These are phyloP conservation scores for Hymenochirus boettgeri DNA, from an alignment of 2,113 vertebrate species.

Conservation along the genomic window DNA sequence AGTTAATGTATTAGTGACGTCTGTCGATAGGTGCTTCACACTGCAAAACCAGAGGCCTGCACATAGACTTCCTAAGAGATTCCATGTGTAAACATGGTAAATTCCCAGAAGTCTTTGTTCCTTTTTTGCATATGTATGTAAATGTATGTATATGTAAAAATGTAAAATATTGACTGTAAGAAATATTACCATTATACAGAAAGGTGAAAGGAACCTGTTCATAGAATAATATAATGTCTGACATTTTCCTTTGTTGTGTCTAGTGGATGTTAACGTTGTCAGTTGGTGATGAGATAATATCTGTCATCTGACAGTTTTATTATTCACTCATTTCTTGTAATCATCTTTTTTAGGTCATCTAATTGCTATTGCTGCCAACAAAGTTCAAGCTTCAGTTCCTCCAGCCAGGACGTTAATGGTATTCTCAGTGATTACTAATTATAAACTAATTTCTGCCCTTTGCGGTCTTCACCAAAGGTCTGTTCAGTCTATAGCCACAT, in stretches of 20 bases:
- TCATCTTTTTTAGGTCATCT: constrained; percentile 34
- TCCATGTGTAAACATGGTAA: too few species aligned
- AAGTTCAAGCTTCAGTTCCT: constrained; percentile 34
- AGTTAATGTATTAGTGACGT: too few species aligned
- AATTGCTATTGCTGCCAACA: constrained; percentile 16
- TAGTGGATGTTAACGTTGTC: neutral
- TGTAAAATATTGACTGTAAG: too few species aligned
- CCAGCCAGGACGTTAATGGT: constrained; percentile 28
- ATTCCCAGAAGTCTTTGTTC: too few species aligned
- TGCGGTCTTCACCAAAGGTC: constrained; percentile 21
- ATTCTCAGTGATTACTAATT: constrained; percentile 38
- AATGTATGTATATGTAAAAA: too few species aligned
- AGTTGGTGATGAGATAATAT: neutral
- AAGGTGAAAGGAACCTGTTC: too few species aligned
- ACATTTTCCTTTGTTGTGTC: neutral
- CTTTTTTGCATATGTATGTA: too few species aligned
- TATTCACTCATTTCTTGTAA: constrained; percentile 14
- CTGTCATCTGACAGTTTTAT: constrained; percentile 7
- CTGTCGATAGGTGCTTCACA: too few species aligned
- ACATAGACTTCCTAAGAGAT: too few species aligned
- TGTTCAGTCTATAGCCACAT: constrained; percentile 7
- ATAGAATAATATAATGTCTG: too few species aligned
- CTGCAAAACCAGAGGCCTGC: too few species aligned
- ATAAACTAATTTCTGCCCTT: constrained; percentile 37
- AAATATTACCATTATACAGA: too few species aligned